Evolutionary conservation across 2,888 invertebrate species (phyloP).

Genomic region (Drosophila longiperda): DNA sequence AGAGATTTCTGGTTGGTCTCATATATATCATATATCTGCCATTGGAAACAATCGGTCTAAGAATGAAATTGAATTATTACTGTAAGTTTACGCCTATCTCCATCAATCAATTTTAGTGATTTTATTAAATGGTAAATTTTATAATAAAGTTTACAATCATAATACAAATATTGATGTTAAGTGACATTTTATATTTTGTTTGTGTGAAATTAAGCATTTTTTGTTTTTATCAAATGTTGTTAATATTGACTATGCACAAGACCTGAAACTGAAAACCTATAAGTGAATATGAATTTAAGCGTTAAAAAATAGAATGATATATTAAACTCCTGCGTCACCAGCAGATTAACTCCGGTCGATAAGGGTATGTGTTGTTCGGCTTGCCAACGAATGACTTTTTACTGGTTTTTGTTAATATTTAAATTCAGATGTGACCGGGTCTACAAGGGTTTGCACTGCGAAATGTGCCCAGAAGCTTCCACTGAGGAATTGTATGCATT

Average conservation of each 20-base stretch:
- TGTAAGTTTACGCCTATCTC: neutral
- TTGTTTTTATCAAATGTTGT: neutral
- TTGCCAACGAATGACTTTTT: neutral
- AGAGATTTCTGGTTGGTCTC: neutral
- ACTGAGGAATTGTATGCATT: constrained; percentile 23
- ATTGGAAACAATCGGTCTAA: neutral
- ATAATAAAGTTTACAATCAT: neutral
- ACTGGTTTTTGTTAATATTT: constrained; percentile 2
- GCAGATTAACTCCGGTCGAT: neutral
- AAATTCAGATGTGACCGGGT: constrained; percentile 4
- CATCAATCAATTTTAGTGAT: neutral
- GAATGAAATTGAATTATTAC: neutral
- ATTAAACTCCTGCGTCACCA: neutral
- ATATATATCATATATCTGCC: neutral
- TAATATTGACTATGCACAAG: neutral
- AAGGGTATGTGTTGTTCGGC: neutral
- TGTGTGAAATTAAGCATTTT: neutral
- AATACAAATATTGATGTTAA: neutral
- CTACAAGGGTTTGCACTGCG: constrained; percentile 7
- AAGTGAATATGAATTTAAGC: neutral
- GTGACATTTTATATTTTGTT: neutral
- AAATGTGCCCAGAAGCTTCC: constrained; percentile 37
- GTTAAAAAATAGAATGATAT: neutral
- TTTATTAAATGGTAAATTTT: neutral
- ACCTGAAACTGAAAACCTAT: neutral